Evolutionary conservation across 2,888 invertebrate genomes (phyloP).

Genomic region (Pyralis farinalis): DNA sequence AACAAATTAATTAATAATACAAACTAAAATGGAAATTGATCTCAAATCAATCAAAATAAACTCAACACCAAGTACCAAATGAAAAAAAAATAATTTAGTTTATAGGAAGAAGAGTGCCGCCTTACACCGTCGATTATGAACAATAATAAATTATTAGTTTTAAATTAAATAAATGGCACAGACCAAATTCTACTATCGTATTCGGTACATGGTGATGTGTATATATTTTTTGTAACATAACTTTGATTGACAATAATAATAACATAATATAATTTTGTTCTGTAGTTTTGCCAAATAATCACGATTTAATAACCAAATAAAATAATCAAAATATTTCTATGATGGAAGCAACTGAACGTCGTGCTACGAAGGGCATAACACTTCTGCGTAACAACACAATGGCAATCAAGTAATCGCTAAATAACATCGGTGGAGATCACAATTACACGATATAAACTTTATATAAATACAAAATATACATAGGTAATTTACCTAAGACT

Average conservation of each 20-base stretch:
- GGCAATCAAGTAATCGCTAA: conserved; percentile 77
- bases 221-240: conserved; percentile 44
- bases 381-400: conserved; percentile 70
- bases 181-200: conserved; percentile 65
- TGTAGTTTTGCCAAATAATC: conserved; percentile 56
- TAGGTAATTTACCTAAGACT: conserved; percentile 68
- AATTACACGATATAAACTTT: conserved; percentile 70
- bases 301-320: conserved; percentile 59
- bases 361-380: conserved; percentile 52
- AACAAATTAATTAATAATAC: conserved; percentile 37
- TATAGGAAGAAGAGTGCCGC: conserved; percentile 57
- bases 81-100: conserved; percentile 56
- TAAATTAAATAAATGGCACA: conserved; percentile 78
- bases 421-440: conserved; percentile 81
- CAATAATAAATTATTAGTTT: conserved; percentile 62
- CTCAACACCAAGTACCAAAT: conserved; percentile 76
- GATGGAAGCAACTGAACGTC: conserved; percentile 73
- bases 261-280: conserved; percentile 55
- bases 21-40: conserved; percentile 50
- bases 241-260: conserved; percentile 53
- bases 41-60: conserved; percentile 48
- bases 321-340: conserved; percentile 60
- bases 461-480: conserved; percentile 80
- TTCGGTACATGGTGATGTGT: conserved; percentile 67
- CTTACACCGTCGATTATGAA: conserved; percentile 40